Evolutionary conservation across 2,113 vertebrate genomes (phyloP).

Genomic region (Castor canadensis): DNA sequence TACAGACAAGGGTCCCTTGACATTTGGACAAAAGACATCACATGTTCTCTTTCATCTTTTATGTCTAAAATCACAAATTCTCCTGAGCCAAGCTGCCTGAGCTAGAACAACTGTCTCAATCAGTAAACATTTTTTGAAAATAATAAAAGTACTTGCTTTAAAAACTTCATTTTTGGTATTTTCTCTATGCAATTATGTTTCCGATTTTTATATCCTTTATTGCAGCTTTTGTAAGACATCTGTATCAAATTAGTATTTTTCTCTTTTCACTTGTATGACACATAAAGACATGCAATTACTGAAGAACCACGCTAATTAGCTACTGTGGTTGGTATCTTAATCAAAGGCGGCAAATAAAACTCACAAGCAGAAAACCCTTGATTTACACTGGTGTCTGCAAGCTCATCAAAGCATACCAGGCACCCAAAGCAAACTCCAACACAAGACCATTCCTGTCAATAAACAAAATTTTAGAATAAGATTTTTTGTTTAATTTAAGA

Average conservation of each 20-base stretch:
- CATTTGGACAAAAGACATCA: neutral
- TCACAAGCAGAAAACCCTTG: neutral
- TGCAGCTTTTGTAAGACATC: neutral
- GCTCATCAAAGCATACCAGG: constrained; percentile 38
- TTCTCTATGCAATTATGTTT: constrained; percentile 52
- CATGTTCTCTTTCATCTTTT: neutral
- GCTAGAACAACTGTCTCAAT: neutral
- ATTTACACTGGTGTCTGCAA: neutral
- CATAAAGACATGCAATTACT: constrained; percentile 38
- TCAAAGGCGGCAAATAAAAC: neutral
- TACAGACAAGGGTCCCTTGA: neutral
- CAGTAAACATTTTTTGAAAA: neutral
- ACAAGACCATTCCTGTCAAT: neutral
- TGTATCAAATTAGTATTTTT: constrained; percentile 67
- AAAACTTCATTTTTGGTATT: constrained; percentile 19
- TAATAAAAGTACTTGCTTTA: neutral
- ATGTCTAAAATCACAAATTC: neutral
- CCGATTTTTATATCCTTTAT: neutral
- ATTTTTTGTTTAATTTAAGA: neutral
- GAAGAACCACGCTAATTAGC: constrained; percentile 33
- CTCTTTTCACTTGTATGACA: constrained; percentile 25
- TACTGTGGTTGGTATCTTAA: neutral
- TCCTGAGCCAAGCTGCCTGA: neutral
- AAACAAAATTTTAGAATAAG: neutral
- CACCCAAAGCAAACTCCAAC: constrained; percentile 11